A percentile compares a stretch with the other conserved stretches of the same genome.
Evolutionary conservation across 1,140 invertebrate genomes (phyloP).

Genomic region (Apis dorsata): DNA sequence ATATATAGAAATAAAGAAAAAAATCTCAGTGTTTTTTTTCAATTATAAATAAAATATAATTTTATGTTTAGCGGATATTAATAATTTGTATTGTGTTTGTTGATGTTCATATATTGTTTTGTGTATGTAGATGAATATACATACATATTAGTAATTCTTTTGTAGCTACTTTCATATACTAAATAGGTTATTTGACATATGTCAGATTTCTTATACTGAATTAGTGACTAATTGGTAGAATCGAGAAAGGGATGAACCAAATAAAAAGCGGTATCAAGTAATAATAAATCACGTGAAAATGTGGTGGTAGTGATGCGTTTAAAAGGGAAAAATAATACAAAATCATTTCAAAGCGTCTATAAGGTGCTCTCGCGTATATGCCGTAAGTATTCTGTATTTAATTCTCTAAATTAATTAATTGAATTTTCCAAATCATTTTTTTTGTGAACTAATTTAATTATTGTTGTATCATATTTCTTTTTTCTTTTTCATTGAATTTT

Average conservation of each 20-base stretch:
- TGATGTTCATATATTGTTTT: neutral
- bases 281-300: conserved; percentile 63
- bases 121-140: conserved; percentile 22
- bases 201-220: conserved; percentile 58
- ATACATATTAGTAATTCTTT: conserved; percentile 32
- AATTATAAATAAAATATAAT: neutral
- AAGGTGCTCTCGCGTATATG: conserved; percentile 79
- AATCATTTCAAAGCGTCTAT: conserved; percentile 77
- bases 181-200: conserved; percentile 66
- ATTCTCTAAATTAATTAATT: conserved; percentile 22
- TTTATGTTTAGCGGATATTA: neutral
- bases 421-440: neutral
- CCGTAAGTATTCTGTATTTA: conserved; percentile 70
- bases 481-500: neutral
- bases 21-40: neutral
- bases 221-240: conserved; percentile 48
- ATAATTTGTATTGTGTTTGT: neutral
- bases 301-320: conserved; percentile 77
- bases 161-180: conserved; percentile 51
- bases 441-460: neutral
- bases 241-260: conserved; percentile 30
- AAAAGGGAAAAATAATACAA: conserved; percentile 77
- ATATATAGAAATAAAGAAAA: conserved; percentile 6
- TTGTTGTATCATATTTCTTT: neutral
- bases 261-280: conserved; percentile 25